A percentile compares a stretch with the other conserved stretches of the same genome.
phyloP scores from a whole-genome alignment of 2,888 invertebrate species.

The Andrena fulva region DNA sequence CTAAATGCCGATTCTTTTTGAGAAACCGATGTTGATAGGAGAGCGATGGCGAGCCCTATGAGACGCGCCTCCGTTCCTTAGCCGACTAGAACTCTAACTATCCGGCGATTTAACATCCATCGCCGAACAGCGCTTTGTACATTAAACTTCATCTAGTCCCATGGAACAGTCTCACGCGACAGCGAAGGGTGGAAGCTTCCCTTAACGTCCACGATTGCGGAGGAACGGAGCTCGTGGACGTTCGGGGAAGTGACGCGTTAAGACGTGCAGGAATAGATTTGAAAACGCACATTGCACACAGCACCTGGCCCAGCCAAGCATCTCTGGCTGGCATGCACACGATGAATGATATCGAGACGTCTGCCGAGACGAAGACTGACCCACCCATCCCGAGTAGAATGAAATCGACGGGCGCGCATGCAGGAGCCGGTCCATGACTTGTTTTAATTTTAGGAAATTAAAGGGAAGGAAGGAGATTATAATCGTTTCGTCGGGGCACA shows the following conservation, averaged over 20 bases:
- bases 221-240: background rate
- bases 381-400: slow-evolving; percentile 33
- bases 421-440: slow-evolving; percentile 11
- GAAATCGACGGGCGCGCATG: slow-evolving; percentile 15
- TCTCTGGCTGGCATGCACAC: slow-evolving; percentile 27
- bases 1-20: background rate
- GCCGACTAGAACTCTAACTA: slow-evolving; percentile 6
- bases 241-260: background rate
- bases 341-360: slow-evolving; percentile 27
- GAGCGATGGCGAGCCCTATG: slow-evolving; percentile 1
- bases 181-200: slow-evolving; percentile 8
- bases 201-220: background rate
- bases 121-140: slow-evolving; percentile 2
- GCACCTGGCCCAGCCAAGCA: slow-evolving; percentile 16
- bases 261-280: slow-evolving; percentile 14
- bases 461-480: background rate
- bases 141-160: slow-evolving; percentile 55
- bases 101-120: slow-evolving; percentile 4
- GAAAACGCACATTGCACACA: slow-evolving; percentile 56
- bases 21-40: background rate
- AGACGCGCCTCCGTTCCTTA: background rate
- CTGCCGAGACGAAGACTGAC: slow-evolving; percentile 57
- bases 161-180: slow-evolving; percentile 28
- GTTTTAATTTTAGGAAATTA: slow-evolving; percentile 8
- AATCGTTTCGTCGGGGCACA: background rate